Evolutionary conservation across 35 echinoderm and acorn worm species (phyloP).

Genomic region (Apostichopus californicus): DNA sequence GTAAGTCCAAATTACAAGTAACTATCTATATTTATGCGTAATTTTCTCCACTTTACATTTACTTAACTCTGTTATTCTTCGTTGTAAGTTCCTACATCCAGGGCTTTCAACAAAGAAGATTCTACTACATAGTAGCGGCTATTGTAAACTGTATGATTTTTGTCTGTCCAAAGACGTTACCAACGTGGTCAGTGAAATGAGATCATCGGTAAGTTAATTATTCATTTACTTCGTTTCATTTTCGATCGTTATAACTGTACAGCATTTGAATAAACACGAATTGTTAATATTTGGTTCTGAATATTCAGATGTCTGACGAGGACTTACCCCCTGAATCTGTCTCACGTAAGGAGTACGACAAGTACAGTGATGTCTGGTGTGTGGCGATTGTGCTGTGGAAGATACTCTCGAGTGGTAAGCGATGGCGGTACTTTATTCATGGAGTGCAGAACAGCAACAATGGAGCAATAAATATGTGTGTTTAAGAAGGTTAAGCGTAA

Average conservation of each 20-base stretch:
- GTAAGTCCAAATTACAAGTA: not conserved
- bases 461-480: not conserved
- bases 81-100: not conserved
- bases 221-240: no score
- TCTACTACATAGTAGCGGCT: no score
- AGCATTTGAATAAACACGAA: not conserved
- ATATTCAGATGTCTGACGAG: not conserved
- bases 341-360: not conserved
- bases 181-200: no score
- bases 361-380: conserved; percentile 21
- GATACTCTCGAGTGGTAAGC: not conserved
- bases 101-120: no score
- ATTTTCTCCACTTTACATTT: not conserved
- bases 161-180: no score
- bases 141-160: no score
- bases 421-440: not conserved
- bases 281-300: not conserved
- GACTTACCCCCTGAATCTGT: not conserved
- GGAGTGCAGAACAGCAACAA: not conserved
- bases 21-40: not conserved
- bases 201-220: no score
- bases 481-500: not conserved
- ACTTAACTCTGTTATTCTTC: not conserved
- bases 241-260: not conserved
- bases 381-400: not conserved